Conservation (phyloP, 2,888 invertebrate genomes). For the Sericinus montela region DNA sequence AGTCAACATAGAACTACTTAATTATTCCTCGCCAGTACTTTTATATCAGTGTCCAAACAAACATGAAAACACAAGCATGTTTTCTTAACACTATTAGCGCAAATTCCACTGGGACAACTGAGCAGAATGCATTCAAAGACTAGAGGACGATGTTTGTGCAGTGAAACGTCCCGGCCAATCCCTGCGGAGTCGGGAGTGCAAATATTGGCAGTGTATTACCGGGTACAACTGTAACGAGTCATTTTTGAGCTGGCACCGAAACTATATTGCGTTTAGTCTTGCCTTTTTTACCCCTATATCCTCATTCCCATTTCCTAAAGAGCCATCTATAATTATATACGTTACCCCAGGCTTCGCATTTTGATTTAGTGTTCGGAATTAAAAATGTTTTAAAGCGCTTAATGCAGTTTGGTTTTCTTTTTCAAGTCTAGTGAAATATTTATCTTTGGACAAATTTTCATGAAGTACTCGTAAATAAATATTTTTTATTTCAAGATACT, state of each 20-base stretch:
- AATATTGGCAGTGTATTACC: slow-evolving; percentile 71
- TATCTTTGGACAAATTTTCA: background rate
- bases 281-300: background rate
- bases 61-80: slow-evolving; percentile 8
- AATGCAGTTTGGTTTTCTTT: background rate
- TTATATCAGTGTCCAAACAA: slow-evolving; percentile 11
- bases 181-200: slow-evolving; percentile 47
- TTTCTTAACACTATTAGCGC: slow-evolving; percentile 41
- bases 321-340: slow-evolving; percentile 15
- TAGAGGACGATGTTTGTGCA: slow-evolving; percentile 54
- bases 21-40: too few relatives aligned
- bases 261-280: background rate
- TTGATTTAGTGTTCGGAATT: background rate
- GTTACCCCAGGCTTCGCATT: background rate
- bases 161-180: slow-evolving; percentile 45
- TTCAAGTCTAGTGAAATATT: background rate
- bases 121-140: slow-evolving; percentile 51
- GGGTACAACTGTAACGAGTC: slow-evolving; percentile 51
- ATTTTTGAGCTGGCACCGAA: slow-evolving; percentile 36
- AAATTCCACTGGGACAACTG: slow-evolving; percentile 32
- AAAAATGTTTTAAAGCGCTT: background rate
- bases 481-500: too few relatives aligned
- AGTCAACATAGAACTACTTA: too few relatives aligned
- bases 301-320: background rate
- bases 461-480: too few relatives aligned